Base-by-base conservation (phyloP, 1,140 invertebrate genomes). In the Polyergus mexicanus region DNA sequence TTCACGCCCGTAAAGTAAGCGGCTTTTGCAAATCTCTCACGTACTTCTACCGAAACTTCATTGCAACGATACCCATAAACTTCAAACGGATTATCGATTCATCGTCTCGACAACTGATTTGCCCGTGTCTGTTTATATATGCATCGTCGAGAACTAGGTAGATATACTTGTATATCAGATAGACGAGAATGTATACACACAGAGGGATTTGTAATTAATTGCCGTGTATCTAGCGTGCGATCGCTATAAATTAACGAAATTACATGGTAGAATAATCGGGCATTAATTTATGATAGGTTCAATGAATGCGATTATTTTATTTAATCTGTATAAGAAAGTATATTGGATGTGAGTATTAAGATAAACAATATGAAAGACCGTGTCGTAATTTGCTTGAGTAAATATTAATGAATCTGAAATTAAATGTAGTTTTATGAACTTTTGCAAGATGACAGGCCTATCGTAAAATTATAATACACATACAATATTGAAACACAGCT, bases 221-320 rank as follows among this genome's bases (percentile, higher is more conserved):
- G 78, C 38, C 66, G 54, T 72, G 54, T 83, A 72, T 25, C 47
- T 7, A 72, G 16, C 28, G 11, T 47, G 38, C 74, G 54, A 83
- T 83, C 78, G 68, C 38, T 72, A 54, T 81, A 81, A 72, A 81
- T 81, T 81, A 81, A 81, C 66, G 54, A 72, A 81, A 72, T 81
- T 72, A 81, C 38, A 54, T 44, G 16, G 41, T 35, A 54, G 51
- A 74, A 11, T 47, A 62, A 62, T 16, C 8, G n/a, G 68, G 38
- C 3, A 10, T 60, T 83, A 60, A 38, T 19, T 32, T n/a, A 32
- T 28, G 41, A 25, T 25, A 35, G 11, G 22, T 7, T 41, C 1
- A 68, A 54, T 22, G 2, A 35, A 44, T 4, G 62, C 22, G 54
- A 13, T 44, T 22, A 56, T 38, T 47, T 60, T 47, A 25, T 83